phyloP scores from a whole-genome alignment of 2,797 vertebrate genomes.

The Notolepis coatsorum region DNA sequence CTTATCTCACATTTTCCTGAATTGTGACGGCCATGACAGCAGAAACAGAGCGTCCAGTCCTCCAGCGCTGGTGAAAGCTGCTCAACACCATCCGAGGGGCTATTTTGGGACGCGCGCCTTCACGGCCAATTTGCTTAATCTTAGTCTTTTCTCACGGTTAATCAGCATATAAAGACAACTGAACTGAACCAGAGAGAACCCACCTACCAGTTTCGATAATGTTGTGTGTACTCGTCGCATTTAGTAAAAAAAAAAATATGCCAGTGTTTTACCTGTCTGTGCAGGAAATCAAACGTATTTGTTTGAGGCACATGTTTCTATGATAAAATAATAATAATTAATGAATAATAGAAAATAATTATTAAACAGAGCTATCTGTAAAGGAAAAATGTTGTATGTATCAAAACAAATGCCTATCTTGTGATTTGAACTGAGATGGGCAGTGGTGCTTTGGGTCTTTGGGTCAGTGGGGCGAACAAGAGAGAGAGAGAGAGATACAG shows the following conservation, averaged over 20 bases:
- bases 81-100: conserved; percentile 63
- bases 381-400: background rate
- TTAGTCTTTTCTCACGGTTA: conserved; percentile 90
- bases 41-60: conserved; percentile 48
- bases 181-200: conserved; percentile 19
- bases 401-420: background rate
- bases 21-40: conserved; percentile 41
- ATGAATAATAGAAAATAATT: too few species aligned
- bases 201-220: too few species aligned
- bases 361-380: background rate
- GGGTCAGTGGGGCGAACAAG: too few species aligned
- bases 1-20: conserved; percentile 71
- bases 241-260: too few species aligned
- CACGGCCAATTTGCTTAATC: conserved; percentile 93
- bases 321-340: too few species aligned
- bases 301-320: too few species aligned
- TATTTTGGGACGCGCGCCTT: conserved; percentile 81
- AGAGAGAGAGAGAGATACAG: background rate
- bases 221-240: too few species aligned
- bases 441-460: too few species aligned
- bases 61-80: conserved; percentile 71
- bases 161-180: conserved; percentile 74
- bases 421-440: conserved; percentile 7
- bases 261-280: too few species aligned
- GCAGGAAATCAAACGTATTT: too few species aligned